phyloP scores from a whole-genome alignment of 2,888 invertebrate species.

The Crepidodera aurea region DNA sequence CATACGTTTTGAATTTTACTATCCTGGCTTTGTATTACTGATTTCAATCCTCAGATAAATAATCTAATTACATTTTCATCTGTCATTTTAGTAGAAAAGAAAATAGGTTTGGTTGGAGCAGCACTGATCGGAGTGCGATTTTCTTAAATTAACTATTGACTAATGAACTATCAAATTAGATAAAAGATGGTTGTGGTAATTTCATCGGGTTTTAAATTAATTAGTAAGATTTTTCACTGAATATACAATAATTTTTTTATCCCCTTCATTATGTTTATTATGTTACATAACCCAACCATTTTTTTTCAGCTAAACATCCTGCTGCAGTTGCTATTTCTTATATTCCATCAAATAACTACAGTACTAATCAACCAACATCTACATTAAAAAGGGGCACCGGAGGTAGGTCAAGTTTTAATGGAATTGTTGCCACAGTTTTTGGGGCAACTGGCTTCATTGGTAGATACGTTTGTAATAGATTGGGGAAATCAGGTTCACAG shows the following conservation, averaged over 20 bases:
- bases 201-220: constrained; percentile 51
- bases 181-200: constrained; percentile 52
- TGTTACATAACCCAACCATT: constrained; percentile 47
- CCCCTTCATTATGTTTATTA: neutral
- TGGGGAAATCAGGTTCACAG: constrained; percentile 89
- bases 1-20: no score
- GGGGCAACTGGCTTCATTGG: constrained; percentile 93
- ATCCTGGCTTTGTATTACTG: no score
- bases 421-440: constrained; percentile 97
- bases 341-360: constrained; percentile 61
- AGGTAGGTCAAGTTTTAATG: constrained; percentile 96
- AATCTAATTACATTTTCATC: no score
- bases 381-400: constrained; percentile 84
- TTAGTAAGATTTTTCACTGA: constrained; percentile 48
- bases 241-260: neutral
- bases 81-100: no score
- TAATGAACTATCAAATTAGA: no score
- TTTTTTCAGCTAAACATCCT: constrained; percentile 50
- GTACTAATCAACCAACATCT: constrained; percentile 65
- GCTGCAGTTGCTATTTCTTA: constrained; percentile 55
- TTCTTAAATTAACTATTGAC: no score
- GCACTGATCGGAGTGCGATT: no score
- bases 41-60: no score
- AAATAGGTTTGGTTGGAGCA: no score
- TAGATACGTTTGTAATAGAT: constrained; percentile 83